phyloP scores from a whole-genome alignment of 2,797 vertebrate species.

The Lemur catta region DNA sequence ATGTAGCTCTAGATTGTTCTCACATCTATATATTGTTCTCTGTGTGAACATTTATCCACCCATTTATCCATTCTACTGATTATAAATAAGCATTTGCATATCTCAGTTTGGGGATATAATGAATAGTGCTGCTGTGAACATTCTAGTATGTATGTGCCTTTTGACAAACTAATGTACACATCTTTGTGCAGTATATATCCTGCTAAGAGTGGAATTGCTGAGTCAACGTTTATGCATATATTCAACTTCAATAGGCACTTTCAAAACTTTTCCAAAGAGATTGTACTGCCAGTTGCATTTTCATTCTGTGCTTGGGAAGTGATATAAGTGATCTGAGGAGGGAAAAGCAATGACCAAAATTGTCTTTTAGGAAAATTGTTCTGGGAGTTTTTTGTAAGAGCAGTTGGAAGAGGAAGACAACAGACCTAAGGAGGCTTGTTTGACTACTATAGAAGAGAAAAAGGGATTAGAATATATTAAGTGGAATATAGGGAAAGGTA shows the following conservation, averaged over 20 bases:
- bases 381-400: not conserved
- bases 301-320: not conserved
- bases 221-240: not conserved
- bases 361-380: not conserved
- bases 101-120: not conserved
- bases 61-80: not conserved
- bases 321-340: not conserved
- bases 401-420: not conserved
- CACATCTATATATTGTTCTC: not conserved
- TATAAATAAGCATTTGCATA: not conserved
- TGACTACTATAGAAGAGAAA: not conserved
- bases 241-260: not conserved
- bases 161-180: not conserved
- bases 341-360: not conserved
- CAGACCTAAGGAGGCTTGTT: not conserved
- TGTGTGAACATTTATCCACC: not conserved
- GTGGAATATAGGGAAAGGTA: not conserved
- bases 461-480: not conserved
- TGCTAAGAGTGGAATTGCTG: not conserved
- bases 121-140: not conserved
- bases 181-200: not conserved
- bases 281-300: not conserved
- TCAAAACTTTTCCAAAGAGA: not conserved
- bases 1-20: not conserved
- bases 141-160: not conserved